Evolutionary conservation across 2,888 invertebrate species (phyloP), one percentile per base, ranked within the genome.

Genomic region (Esperia sulphurella): DNA sequence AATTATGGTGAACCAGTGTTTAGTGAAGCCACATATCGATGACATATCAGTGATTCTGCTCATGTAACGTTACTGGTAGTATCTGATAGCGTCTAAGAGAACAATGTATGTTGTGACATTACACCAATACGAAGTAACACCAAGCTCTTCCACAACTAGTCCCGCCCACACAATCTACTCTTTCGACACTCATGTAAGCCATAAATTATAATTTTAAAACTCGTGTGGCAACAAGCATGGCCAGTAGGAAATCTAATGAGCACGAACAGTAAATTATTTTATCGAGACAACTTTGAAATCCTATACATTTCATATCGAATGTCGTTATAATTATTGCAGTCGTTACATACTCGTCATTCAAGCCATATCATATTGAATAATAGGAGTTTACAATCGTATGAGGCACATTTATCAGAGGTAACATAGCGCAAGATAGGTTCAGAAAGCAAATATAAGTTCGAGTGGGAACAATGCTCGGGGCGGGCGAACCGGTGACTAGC

Each of bases 191-290:
- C 75, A 75, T 79, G 80, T 79, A 79, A 82, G 74, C 72, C 71
- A 80, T 88, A 86, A 84, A 87, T 86, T 85, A 84, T 83, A 81
- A 84, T 83, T 85, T 82, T 76, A 78, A 83, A 84, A 80, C 71
- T 71, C 68, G 65, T 65, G 59, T 52, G 59, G 72, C 69, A 68
- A 71, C 68, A 68, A 58, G 70, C 66, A 61, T 68, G 59, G 67
- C 56, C 55, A 51, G 31, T 14, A 41, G 30, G 29, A 31, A 30
- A 68, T 61, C 58, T 60, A 61, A 46, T 43, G 39, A 48, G 30
- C 41, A 9, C 40, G 45, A 45, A 39, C 57, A 47, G 49, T 55
- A 54, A 49, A 55, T 55, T 51, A 51, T 50, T 41, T 48, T 41
- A 50, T 41, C 14, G 49, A 43, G 43, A 33, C 21, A 44, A 39